These are phyloP conservation scores for Lethrus apterus DNA, from an alignment of 1,140 invertebrate species.

Conservation along the genomic window DNA sequence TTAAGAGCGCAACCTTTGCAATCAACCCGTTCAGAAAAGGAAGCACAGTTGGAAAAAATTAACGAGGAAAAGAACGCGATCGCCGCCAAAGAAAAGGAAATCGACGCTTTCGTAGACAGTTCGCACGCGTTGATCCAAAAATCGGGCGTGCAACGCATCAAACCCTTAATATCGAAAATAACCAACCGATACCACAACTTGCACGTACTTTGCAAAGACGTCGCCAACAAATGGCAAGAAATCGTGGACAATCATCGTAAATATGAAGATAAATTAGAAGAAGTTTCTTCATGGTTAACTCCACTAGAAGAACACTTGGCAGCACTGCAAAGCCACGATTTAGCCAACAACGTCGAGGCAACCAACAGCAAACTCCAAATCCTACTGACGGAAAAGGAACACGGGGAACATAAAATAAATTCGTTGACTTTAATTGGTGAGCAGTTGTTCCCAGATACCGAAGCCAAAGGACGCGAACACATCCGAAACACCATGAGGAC, in stretches of 20 bases:
- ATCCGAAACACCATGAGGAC: constrained; percentile 74
- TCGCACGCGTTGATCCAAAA: constrained; percentile 79
- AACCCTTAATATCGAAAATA: constrained; percentile 81
- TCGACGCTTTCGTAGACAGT: constrained; percentile 84
- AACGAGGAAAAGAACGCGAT: constrained; percentile 68
- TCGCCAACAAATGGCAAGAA: constrained; percentile 77
- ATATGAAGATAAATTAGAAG: constrained; percentile 69
- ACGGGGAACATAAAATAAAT: constrained; percentile 69
- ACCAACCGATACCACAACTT: constrained; percentile 83
- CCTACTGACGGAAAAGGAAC: constrained; percentile 74
- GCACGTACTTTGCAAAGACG: constrained; percentile 76
- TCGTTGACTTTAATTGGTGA: constrained; percentile 70
- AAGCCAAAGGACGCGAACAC: constrained; percentile 78
- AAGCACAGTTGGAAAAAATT: constrained; percentile 63
- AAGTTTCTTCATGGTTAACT: constrained; percentile 69
- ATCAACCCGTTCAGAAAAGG: constrained; percentile 73
- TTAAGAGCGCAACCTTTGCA: constrained; percentile 81
- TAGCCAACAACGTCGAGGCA: constrained; percentile 44
- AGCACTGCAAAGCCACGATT: constrained; percentile 46
- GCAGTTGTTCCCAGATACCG: constrained; percentile 83
- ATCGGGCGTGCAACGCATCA: constrained; percentile 77
- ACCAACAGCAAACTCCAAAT: constrained; percentile 64
- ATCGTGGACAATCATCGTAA: constrained; percentile 77
- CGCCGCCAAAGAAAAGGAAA: constrained; percentile 65
- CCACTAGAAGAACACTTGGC: constrained; percentile 68